Evolutionary conservation across 2,797 vertebrate genomes (phyloP).

Genomic region (Tokudaia tokunoshimensis): DNA sequence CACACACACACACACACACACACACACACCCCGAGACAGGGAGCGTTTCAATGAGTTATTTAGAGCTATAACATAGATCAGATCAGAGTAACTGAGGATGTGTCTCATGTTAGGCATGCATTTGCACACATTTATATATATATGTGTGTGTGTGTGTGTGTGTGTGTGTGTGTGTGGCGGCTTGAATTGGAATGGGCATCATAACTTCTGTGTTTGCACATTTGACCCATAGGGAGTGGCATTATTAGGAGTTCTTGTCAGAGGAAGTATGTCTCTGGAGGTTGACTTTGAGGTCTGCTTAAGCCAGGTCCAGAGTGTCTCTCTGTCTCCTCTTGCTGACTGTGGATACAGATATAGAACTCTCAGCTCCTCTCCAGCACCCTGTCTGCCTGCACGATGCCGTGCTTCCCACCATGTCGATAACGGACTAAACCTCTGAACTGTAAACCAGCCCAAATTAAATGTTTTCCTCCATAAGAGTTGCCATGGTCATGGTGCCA

Average conservation of each 20-base stretch:
- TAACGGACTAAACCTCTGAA: neutral
- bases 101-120: neutral
- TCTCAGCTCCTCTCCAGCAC: neutral
- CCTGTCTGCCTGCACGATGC: neutral
- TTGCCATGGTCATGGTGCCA: neutral
- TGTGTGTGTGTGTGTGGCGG: no score
- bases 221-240: neutral
- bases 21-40: neutral
- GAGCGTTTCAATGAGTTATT: neutral
- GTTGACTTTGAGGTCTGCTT: neutral
- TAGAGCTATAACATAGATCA: conserved; percentile 5
- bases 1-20: neutral
- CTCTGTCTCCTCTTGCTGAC: neutral
- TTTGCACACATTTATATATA: neutral
- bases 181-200: neutral
- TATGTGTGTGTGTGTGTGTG: neutral
- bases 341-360: neutral
- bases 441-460: neutral
- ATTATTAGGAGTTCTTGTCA: neutral
- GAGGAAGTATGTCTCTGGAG: neutral
- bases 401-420: neutral
- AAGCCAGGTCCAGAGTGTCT: neutral
- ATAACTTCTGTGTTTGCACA: neutral
- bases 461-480: neutral
- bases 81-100: neutral